phyloP scores from a whole-genome alignment of 2,888 invertebrate genomes.

The Erebia aethiops region DNA sequence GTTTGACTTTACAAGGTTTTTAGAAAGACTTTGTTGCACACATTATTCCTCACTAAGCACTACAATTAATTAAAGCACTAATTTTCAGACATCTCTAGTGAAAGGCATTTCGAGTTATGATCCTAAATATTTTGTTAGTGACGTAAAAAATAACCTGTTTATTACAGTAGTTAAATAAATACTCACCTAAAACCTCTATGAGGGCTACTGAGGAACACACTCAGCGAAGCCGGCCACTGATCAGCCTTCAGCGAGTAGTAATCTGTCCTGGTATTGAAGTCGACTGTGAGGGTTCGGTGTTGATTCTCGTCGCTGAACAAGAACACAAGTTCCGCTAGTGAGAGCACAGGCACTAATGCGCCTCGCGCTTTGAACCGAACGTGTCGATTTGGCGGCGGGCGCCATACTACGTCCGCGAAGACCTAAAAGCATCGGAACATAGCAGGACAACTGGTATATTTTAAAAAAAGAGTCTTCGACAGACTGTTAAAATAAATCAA shows the following conservation, averaged over 20 bases:
- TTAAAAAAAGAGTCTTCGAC: no score
- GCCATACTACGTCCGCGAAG: constrained; percentile 78
- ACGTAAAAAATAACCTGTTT: not conserved
- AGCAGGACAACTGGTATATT: no score
- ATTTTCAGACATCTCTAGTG: no score
- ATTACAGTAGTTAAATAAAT: not conserved
- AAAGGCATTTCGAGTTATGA: not conserved
- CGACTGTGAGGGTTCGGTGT: constrained; percentile 55
- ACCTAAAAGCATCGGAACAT: constrained; percentile 49
- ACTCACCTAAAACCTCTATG: constrained; percentile 67
- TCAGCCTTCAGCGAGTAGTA: constrained; percentile 71
- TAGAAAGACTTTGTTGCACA: no score
- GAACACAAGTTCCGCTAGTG: constrained; percentile 60
- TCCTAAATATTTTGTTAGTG: not conserved
- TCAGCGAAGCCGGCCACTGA: constrained; percentile 55
- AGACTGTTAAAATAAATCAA: no score
- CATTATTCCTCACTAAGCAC: no score
- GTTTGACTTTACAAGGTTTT: no score
- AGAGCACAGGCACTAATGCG: constrained; percentile 62
- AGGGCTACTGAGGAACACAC: constrained; percentile 65
- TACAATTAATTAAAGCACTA: no score
- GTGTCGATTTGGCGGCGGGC: constrained; percentile 64
- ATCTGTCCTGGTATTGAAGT: constrained; percentile 56
- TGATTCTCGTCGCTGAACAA: constrained; percentile 56
- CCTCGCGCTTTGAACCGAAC: constrained; percentile 73